phyloP scores from a whole-genome alignment of 1,140 invertebrate genomes.

The Paralvinella palmiformis region DNA sequence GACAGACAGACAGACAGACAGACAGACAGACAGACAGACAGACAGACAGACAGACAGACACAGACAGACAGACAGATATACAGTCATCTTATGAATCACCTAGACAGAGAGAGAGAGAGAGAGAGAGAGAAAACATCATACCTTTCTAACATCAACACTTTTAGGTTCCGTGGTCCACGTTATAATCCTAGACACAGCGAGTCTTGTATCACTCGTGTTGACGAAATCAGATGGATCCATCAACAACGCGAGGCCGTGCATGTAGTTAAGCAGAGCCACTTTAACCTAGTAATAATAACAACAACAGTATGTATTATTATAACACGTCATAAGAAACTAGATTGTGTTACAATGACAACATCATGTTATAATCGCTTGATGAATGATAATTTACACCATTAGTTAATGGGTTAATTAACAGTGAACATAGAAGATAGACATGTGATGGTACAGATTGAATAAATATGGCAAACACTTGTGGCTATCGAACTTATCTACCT shows the following conservation, averaged over 20 bases:
- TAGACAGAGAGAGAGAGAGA: neutral
- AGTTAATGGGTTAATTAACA: too few species aligned
- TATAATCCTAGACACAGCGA: slow-evolving; percentile 55
- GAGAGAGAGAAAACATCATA: slow-evolving; percentile 15
- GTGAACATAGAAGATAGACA: too few species aligned
- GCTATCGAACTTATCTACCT: too few species aligned
- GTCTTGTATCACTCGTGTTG: slow-evolving; percentile 48
- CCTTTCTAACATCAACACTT: slow-evolving; percentile 66
- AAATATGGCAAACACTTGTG: too few species aligned
- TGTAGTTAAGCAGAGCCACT: slow-evolving; percentile 47
- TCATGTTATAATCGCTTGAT: neutral
- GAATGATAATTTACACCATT: neutral
- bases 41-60: slow-evolving; percentile 15
- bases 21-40: slow-evolving; percentile 14
- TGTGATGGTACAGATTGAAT: too few species aligned
- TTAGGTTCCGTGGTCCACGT: slow-evolving; percentile 55
- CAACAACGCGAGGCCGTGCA: slow-evolving; percentile 41
- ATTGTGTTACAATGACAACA: neutral
- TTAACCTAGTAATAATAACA: slow-evolving; percentile 42
- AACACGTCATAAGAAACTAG: too few species aligned
- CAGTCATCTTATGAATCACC: neutral
- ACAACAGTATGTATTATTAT: too few species aligned
- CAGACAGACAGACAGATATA: slow-evolving; percentile 14
- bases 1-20: slow-evolving; percentile 13
- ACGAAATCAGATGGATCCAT: slow-evolving; percentile 51